Conservation (phyloP, 2,888 invertebrate species). For the Iselma pallidipennis region DNA sequence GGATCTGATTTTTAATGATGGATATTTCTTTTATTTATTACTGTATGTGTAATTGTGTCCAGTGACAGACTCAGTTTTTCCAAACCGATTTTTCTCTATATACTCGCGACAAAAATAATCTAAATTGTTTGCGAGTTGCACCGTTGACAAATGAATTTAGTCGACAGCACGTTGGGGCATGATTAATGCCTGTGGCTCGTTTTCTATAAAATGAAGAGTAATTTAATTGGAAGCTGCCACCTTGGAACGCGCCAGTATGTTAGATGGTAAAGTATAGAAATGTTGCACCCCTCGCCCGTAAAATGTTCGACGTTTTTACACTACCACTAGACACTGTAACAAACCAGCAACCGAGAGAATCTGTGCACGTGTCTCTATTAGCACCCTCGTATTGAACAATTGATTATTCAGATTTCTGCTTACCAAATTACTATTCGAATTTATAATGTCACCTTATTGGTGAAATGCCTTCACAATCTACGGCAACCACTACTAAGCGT, state of each 20-base stretch:
- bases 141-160: constrained; percentile 44
- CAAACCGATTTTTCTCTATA: constrained; percentile 36
- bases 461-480: neutral
- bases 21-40: constrained; percentile 27
- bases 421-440: constrained; percentile 20
- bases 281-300: too few relatives aligned
- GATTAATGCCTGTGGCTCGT: constrained; percentile 39
- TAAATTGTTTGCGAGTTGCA: constrained; percentile 44
- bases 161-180: constrained; percentile 37
- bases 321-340: constrained; percentile 7
- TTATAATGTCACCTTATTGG: constrained; percentile 16
- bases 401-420: constrained; percentile 28
- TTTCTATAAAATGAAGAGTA: constrained; percentile 43
- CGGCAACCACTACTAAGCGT: neutral
- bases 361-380: constrained; percentile 27
- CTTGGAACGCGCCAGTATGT: constrained; percentile 35
- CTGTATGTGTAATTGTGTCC: constrained; percentile 22
- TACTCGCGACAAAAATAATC: constrained; percentile 40
- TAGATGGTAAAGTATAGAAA: constrained; percentile 19
- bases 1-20: constrained; percentile 13
- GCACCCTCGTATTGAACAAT: constrained; percentile 16
- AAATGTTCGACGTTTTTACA: neutral
- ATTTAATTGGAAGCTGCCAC: constrained; percentile 42
- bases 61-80: constrained; percentile 36
- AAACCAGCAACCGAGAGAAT: constrained; percentile 3